A percentile compares a stretch with the other conserved stretches of the same genome.
Conservation (phyloP, 1,140 invertebrate species). For the Gryon sp. region DNA sequence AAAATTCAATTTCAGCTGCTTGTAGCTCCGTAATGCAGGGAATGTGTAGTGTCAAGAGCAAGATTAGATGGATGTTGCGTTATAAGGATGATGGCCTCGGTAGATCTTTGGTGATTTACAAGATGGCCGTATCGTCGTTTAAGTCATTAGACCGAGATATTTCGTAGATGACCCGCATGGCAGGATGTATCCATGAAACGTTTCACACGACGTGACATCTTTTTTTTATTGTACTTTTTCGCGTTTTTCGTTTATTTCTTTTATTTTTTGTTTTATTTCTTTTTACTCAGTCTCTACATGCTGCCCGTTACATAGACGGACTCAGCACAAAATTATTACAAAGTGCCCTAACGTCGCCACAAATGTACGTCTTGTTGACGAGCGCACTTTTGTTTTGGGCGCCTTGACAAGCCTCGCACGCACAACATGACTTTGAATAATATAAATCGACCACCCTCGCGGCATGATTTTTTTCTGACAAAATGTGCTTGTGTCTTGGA, state of each 20-base stretch:
- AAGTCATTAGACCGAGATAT: slow-evolving; percentile 51
- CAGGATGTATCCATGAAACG: slow-evolving; percentile 17
- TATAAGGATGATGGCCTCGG: slow-evolving; percentile 43
- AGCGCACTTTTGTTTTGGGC: slow-evolving; percentile 26
- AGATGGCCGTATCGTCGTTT: slow-evolving; percentile 48
- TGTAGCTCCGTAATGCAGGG: slow-evolving; percentile 41
- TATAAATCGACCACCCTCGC: slow-evolving; percentile 25
- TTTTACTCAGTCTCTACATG: no score
- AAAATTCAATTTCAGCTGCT: slow-evolving; percentile 58
- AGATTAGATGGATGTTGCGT: slow-evolving; percentile 50
- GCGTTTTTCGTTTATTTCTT: slow-evolving; percentile 5
- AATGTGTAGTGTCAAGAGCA: slow-evolving; percentile 40
- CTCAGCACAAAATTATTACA: slow-evolving; percentile 15
- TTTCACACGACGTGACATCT: slow-evolving; percentile 26
- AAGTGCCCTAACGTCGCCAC: slow-evolving; percentile 30
- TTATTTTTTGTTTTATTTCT: neutral
- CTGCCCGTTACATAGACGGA: no score
- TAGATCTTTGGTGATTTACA: slow-evolving; percentile 58
- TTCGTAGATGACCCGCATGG: slow-evolving; percentile 51
- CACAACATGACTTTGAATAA: slow-evolving; percentile 26
- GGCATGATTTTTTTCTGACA: slow-evolving; percentile 11
- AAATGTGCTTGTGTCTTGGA: slow-evolving; percentile 3
- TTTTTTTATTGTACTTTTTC: neutral
- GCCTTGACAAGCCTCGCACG: slow-evolving; percentile 10
- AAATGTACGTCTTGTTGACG: slow-evolving; percentile 29